Evolutionary conservation across 2,888 invertebrate species (phyloP).

Genomic region (Deilephila porcellus): DNA sequence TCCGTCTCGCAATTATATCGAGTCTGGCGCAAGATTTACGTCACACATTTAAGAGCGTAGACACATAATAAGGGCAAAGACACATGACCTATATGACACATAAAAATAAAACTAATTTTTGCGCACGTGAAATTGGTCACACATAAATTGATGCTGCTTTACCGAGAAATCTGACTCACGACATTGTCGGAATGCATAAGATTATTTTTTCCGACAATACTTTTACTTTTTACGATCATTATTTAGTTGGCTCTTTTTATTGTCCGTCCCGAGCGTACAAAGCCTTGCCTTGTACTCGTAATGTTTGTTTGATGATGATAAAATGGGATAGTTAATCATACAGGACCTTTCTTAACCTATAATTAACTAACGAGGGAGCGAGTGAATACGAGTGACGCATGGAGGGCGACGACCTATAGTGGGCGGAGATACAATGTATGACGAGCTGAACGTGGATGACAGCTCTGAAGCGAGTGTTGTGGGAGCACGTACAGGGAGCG

Average conservation of each 20-base stretch:
- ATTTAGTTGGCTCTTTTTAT: conserved; percentile 31
- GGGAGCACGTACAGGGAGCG: conserved; percentile 17
- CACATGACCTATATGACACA: conserved; percentile 24
- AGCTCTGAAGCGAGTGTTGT: background rate
- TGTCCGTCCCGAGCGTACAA: conserved; percentile 30
- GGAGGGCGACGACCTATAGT: conserved; percentile 12
- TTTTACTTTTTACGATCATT: conserved; percentile 26
- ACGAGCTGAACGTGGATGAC: background rate
- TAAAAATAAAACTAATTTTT: conserved; percentile 11
- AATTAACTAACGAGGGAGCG: conserved; percentile 16
- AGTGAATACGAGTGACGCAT: conserved; percentile 20
- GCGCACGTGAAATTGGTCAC: conserved; percentile 2
- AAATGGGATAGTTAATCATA: conserved; percentile 29
- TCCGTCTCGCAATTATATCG: background rate
- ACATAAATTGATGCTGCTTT: conserved; percentile 24
- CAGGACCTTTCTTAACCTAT: conserved; percentile 22
- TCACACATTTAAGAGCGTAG: background rate
- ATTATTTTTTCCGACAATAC: conserved; percentile 13
- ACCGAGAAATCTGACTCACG: conserved; percentile 20
- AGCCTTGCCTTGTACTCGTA: conserved; percentile 28
- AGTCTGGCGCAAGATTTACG: background rate
- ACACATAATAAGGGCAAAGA: conserved; percentile 17
- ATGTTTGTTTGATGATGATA: conserved; percentile 36
- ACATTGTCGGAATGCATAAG: conserved; percentile 21
- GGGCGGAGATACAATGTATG: conserved; percentile 4